Evolutionary conservation across 2,888 invertebrate genomes (phyloP), one percentile per base, ranked within the genome.

Genomic region (Drosophila engyochracea): DNA sequence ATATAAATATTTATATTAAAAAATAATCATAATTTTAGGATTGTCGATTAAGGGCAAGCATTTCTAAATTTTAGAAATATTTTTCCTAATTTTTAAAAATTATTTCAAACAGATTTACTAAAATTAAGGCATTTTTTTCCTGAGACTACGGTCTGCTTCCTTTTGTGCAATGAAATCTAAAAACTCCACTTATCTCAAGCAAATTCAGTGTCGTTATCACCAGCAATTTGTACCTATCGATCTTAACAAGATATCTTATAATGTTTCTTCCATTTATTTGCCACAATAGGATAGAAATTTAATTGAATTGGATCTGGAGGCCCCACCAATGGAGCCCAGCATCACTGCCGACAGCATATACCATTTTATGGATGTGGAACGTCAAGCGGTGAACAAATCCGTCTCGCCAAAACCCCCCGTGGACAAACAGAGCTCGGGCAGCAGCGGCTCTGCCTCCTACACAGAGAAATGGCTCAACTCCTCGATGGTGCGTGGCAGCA

Each of bases 381-480:
- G 81, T 6, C 75, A 80, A 44, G 28, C 77, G 35, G 47, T 51
- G 25, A 41, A 25, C n/a, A 78, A 81, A 37, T 65, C 83, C 33
- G 47, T 65, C 10, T 82, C 80, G 25, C 75, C 83, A 4, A 74
- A 76, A 5, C 59, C 74, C 12, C 44, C 49, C 39, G 28, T 59
- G 25, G 82, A 79, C 19, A 37, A 54, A 35, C 28, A 59, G 55
- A 70, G 44, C 47, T 44, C 72, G 22, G 57, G 14, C 49, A 52
- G 66, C 25, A 59, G 33, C 7, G 64, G 60, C 14, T 75, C 81
- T 0, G 72, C 82, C 10, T 66, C 79, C 0, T 86, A 87, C n/a
- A 92, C 91, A 9, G 92, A 92, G 55, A 92, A 92, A 74, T 92
- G 92, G 91, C 70, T 91, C 0, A 91, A 80, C 64, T 76, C 91